Base-by-base conservation (phyloP, 2,888 invertebrate genomes). In the Macrosiphum euphorbiae region DNA sequence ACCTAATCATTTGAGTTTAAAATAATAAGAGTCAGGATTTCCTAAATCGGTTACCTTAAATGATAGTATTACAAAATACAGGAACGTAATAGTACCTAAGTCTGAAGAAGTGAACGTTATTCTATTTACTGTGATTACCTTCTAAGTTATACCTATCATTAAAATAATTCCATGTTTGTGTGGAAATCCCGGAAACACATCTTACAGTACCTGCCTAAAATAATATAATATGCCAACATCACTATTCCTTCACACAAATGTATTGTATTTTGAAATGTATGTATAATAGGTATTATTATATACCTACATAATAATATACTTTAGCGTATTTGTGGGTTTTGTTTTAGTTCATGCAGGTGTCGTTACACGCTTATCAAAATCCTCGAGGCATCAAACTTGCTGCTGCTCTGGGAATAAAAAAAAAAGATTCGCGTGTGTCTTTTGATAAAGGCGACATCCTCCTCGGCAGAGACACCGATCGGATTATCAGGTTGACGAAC, bases 401-500 rank as follows among this genome's bases (percentile, higher is more conserved):
- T 20, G 35, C 16, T 20, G 20, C 35, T 13, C 67, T 10, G 10
- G 35, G 50, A 88, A 88, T 47, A 26, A 50, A 92, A 87, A 92
- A 92, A 88, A 88, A 92, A 88, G 28, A 91, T 91, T 84, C 28
- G 16, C 67, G n/a, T 24, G 24, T 28, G 88, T 78, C 52, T 88
- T 67, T 88, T 50, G 92, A 78, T 88, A 92, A 92, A 67, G 44
- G 24, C 78, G 88, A 88, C 52, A 41, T 47, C 61, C 67, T 35
- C 35, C 11, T 8, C 61, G 47, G 50, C 26, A 61, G n/a, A 78
- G 52, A 88, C 88, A 78, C 28, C 92, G 87, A 92, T 92, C 92
- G 92, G 92, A 92, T 92, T 92, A 92, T 87, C 52, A 5, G 58
- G 78, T 26, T 88, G 92, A 67, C 88, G 88, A 88, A 92, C 88